Base-by-base conservation (phyloP, 35 echinoderm and acorn worm genomes). In the Acanthaster planci region DNA sequence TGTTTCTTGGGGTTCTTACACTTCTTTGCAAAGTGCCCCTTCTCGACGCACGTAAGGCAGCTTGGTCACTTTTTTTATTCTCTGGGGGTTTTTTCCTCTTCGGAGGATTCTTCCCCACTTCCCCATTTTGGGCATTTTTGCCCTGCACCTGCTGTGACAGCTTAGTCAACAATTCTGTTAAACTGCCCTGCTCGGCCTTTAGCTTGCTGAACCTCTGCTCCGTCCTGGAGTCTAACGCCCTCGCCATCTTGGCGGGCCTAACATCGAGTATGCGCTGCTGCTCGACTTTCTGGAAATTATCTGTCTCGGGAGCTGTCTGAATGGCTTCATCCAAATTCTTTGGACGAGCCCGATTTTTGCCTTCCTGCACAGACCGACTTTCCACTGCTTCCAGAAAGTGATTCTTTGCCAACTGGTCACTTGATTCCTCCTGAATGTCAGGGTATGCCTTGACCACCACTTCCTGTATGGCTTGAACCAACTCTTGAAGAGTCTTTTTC, bases 401-500 rank as follows among this genome's bases (percentile, higher is more conserved):
- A 34, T 57, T 85, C 30, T 37, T 85, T 1, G 29, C 55, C 35
- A 85, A 29, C 17, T 60, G 2, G 1, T 85, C 83, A 15, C 55
- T 5, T 10, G 55, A 85, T 10, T 39, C 38, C 8, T 10, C 55
- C 9, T 10, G 56, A 14, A 72, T 58, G 5, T 85, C 83, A 15
- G 83, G 83, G 83, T 85, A 85, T 3, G 83, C 83, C 75, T 68
- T 67, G 9, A 85, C 1, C 17, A 60, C 5, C 31, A 85, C 16
- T 39, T 85, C 59, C 9, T 85, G 56, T 30, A 85, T 85, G 19
- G 52, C 83, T 5, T 85, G 52, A 39, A n/a, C 83, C 27, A 85
- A 39, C 39, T 85, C 83, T 85, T 85, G 83, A 55, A n/a, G n/a
- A n/a, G n/a, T n/a, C n/a, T n/a, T n/a, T n/a, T n/a, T n/a, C n/a